phyloP scores from a whole-genome alignment of 2,888 invertebrate genomes.

The Deladenus siricidicola region DNA sequence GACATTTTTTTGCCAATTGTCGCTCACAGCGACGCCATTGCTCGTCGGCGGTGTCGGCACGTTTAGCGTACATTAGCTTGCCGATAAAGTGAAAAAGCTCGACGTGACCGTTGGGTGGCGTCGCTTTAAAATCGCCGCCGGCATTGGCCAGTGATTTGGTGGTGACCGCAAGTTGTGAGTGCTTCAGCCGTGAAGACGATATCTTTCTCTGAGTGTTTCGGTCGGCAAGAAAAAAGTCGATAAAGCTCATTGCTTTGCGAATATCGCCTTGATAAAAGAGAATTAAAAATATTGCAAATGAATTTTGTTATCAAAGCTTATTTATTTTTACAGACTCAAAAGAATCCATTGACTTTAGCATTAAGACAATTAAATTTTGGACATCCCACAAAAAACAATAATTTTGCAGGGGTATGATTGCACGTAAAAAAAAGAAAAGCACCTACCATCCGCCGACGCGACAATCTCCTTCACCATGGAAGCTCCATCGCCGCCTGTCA shows the following conservation, averaged over 20 bases:
- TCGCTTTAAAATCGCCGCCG: too few species aligned
- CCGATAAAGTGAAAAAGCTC: constrained; percentile 24
- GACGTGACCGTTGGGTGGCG: constrained; percentile 3
- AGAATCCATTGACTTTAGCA: too few species aligned
- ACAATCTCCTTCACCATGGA: constrained; percentile 10
- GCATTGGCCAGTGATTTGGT: neutral
- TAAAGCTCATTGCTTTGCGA: constrained; percentile 17
- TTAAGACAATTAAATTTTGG: too few species aligned
- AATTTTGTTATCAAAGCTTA: too few species aligned
- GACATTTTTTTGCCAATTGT: neutral
- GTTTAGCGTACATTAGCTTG: constrained; percentile 24
- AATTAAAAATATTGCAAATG: too few species aligned
- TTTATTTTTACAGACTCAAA: too few species aligned
- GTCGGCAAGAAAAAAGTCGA: constrained; percentile 3
- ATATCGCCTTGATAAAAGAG: constrained; percentile 25
- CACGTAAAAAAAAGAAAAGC: too few species aligned
- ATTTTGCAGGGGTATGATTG: too few species aligned
- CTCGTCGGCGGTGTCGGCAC: constrained; percentile 6
- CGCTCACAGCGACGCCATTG: constrained; percentile 10
- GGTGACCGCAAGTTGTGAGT: neutral
- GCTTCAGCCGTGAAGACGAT: neutral
- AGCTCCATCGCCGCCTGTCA: neutral
- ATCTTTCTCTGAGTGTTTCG: neutral
- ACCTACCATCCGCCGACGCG: constrained; percentile 15
- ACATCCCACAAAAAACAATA: too few species aligned